Evolutionary conservation across 2,797 vertebrate genomes (phyloP), one percentile per base, ranked within the genome.

Genomic region (Ciconia nigra): DNA sequence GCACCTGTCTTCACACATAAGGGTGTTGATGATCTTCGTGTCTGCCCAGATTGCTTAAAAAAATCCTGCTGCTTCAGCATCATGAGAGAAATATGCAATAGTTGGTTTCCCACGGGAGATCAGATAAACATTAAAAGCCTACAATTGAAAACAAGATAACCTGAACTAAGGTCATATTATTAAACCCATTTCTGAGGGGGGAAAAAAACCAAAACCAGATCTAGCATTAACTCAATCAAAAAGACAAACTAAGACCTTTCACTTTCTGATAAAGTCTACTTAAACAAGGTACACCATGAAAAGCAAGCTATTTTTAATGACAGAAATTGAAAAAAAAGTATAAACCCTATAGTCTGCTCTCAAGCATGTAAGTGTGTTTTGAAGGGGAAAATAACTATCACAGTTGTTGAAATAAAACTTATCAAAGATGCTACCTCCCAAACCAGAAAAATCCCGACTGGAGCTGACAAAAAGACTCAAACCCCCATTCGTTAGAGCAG

Each of bases 1-100:
- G 74, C 87, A 91, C 87, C 71, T 91, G 89, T 42, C 83, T 77
- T 85, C 58, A 44, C 84, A 63, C 54, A 31, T 39, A 21, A 83
- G 58, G 59, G 71, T 51, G 85, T 52, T 15, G 28, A 25, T 73
- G 76, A 74, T 44, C 51, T 87, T 82, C 22, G 24, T 15, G 47
- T 19, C 69, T 51, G 71, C 59, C 26, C 26, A 28, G 42, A 89
- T 46, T 22, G 26, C 52, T 73, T 29, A 15, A 66, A 80, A 80
- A 52, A 63, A 52, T 41, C 25, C 76, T 49, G 71, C 82, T 66
- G 79, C 52, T 81, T 87, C 74, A 87, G 79, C 82, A 66, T 5
- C 41, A 37, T 2, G 13, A 58, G 39, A 54, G 35, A 79, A 93
- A 89, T 6, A 74, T 8, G 41, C 47, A 35, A 26, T 10, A 71